Percentiles rank a stretch among this genome's conserved stretches.
Conservation (phyloP, 2,797 vertebrate species). For the Cossypha polioptera region DNA sequence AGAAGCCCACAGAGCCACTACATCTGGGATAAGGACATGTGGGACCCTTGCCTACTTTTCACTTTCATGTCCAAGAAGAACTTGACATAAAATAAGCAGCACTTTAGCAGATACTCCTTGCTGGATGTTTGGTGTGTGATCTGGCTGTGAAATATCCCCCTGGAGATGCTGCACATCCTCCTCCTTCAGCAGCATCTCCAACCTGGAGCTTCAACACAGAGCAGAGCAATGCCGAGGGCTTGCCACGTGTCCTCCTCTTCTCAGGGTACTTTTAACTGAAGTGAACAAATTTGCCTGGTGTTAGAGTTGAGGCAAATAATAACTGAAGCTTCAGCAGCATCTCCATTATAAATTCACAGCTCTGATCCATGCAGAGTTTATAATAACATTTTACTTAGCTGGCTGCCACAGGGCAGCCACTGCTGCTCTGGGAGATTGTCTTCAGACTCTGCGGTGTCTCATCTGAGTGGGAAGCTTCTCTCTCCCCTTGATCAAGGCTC, state of each 20-base stretch:
- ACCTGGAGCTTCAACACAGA: background rate
- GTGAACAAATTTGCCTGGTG: background rate
- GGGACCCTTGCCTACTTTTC: background rate
- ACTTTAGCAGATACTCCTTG: background rate
- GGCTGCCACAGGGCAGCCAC: conserved; percentile 44
- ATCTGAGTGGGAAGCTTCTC: conserved; percentile 8
- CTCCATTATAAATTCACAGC: conserved; percentile 58
- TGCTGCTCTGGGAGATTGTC: conserved; percentile 37
- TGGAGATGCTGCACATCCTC: background rate
- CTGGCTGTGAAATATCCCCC: background rate
- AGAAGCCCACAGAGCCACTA: accelerated
- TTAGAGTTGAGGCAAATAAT: conserved; percentile 26
- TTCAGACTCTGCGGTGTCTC: background rate
- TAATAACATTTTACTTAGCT: conserved; percentile 44
- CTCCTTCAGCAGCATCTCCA: background rate
- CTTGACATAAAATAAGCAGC: background rate
- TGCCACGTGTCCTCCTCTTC: background rate
- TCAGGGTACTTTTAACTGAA: background rate
- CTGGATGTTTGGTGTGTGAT: background rate
- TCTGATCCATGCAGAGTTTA: conserved; percentile 64
- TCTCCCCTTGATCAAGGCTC: conserved; percentile 37
- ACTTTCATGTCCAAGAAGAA: background rate
- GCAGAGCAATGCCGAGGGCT: background rate
- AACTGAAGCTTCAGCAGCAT: background rate
- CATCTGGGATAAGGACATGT: background rate